Percentiles rank a stretch among this genome's conserved stretches.
Evolutionary conservation across 1,140 invertebrate genomes (phyloP).

Genomic region (Chionoecetes opilio): DNA sequence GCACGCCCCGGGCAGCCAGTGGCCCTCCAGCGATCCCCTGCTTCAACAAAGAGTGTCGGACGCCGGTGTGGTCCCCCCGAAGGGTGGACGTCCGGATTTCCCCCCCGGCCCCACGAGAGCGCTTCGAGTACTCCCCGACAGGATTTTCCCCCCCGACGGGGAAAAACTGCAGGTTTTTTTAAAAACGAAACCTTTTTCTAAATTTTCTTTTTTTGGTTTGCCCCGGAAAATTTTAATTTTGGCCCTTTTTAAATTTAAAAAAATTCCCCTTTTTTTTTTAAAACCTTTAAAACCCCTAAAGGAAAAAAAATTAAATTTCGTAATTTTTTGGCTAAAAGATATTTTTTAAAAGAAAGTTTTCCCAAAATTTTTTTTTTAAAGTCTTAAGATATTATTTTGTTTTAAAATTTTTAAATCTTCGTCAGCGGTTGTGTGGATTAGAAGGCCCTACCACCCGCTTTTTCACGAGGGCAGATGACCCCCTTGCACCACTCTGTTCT

Average conservation of each 20-base stretch:
- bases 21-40: neutral
- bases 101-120: neutral
- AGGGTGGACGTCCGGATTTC: neutral
- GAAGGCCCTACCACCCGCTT: neutral
- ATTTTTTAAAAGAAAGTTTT: no score
- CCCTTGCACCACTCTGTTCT: neutral
- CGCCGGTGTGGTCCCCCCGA: neutral
- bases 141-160: neutral
- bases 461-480: neutral
- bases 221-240: no score
- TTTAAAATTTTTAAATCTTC: no score
- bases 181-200: no score
- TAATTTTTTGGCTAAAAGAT: no score
- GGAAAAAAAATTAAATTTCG: no score
- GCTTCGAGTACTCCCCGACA: neutral
- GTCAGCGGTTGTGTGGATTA: neutral
- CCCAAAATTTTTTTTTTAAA: no score
- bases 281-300: no score
- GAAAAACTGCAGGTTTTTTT: constrained; percentile 10
- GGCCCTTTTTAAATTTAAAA: no score
- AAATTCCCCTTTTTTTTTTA: no score
- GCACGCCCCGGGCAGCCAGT: neutral
- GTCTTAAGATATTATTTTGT: no score
- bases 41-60: neutral
- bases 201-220: no score